Base-by-base conservation (phyloP, 2,797 vertebrate species). In the Crax fasciolata region DNA sequence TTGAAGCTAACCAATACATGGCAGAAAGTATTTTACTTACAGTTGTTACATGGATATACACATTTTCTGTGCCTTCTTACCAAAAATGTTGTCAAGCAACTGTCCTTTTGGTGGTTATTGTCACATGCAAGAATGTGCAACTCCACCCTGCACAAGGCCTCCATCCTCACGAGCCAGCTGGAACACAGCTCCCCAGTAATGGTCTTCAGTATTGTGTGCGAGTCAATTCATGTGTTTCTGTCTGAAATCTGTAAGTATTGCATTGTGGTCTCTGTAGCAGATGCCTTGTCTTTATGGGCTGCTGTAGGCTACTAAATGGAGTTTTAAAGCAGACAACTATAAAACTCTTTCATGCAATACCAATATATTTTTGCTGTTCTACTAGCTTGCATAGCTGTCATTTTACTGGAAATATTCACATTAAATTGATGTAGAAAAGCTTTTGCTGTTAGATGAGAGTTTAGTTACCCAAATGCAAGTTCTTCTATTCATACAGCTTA, bases 231-330 rank as follows among this genome's bases (percentile, higher is more conserved):
- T 6, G 8, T 48, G 17, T 6, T 77, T 76, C 20, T 76, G 18
- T 74, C 73, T 54, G 77, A 84, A 87, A 84, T 84, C 28, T 43
- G 5, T 2, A 58, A 82, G 48, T 82, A 43, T 43, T 90, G 44
- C 25, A 79, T 32, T 94, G 77, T 79, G 71, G 28, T 90, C 71
- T 88, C 51, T 87, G 67, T 67, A 94, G 62, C 51, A 84, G 51
- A 70, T 87, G 54, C 30, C 61, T 59, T 76, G 16, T 63, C 44
- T 87, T 91, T 67, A 59, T 35, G 12, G 48, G 5, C 54, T 77
- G 46, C 35, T 90, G 19, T 44, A 51, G 72, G 15, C 52, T 78
- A 48, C 24, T 90, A n/a, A 38, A 9, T 86, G 20, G 66, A 27
- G 66, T 93, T 91, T 77, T 67, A 27, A 85, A 93, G 43, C 46